Evolutionary conservation across 2,113 vertebrate genomes (phyloP).

Genomic region (Channa maculata): DNA sequence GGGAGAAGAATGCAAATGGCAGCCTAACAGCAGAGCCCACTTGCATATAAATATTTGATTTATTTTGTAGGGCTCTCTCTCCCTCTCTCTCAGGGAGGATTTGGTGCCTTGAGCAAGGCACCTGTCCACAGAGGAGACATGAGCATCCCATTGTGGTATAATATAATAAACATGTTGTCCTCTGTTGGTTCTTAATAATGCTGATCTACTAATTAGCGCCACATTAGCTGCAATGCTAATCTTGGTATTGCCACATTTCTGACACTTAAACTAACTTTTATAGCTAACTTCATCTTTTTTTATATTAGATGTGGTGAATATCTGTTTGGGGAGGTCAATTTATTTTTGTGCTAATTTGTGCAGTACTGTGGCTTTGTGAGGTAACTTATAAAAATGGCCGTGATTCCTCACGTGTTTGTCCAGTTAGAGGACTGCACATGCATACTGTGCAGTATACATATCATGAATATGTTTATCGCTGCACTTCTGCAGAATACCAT

Average conservation of each 20-base stretch:
- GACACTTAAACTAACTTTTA: no score
- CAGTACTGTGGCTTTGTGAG: conserved; percentile 8
- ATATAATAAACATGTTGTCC: conserved; percentile 31
- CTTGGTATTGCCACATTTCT: no score
- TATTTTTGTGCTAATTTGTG: no score
- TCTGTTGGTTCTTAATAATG: conserved; percentile 1
- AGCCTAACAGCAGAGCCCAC: conserved; percentile 8
- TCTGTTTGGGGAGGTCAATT: no score
- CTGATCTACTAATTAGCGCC: no score
- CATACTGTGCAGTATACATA: background rate
- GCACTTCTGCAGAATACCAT: conserved; percentile 35
- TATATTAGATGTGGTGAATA: no score
- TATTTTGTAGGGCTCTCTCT: conserved; percentile 34
- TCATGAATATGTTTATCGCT: conserved; percentile 58
- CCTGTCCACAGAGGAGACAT: conserved; percentile 45
- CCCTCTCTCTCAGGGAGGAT: conserved; percentile 22
- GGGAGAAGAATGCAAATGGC: conserved; percentile 45
- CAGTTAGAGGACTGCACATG: background rate
- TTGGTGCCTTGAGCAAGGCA: conserved; percentile 26
- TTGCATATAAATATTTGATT: conserved; percentile 60
- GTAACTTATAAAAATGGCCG: conserved; percentile 23
- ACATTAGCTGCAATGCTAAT: no score
- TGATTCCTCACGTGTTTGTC: background rate
- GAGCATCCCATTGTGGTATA: conserved; percentile 11
- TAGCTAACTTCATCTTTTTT: no score